Conservation (phyloP, 2,797 vertebrate genomes). For the Schizothorax lantsangensis region DNA sequence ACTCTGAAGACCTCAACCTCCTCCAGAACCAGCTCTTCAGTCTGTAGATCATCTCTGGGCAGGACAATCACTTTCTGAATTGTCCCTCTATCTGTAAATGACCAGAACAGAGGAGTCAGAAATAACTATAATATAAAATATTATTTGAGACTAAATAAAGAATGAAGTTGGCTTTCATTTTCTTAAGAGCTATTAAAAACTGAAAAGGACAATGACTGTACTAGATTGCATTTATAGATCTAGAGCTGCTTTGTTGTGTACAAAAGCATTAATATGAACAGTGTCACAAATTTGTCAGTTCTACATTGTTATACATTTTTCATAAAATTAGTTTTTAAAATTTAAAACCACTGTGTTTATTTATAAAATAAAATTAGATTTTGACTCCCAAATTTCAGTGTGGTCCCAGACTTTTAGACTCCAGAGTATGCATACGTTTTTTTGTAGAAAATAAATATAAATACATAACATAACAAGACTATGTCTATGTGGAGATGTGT, state of each 20-base stretch:
- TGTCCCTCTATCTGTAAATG: slow-evolving; percentile 87
- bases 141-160: neutral
- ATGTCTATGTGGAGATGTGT: neutral
- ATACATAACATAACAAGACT: neutral
- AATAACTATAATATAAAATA: neutral
- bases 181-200: neutral
- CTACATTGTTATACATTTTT: neutral
- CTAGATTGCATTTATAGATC: neutral
- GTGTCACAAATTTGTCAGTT: neutral
- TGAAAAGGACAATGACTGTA: neutral
- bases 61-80: slow-evolving; percentile 98
- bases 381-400: neutral
- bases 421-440: neutral
- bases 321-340: neutral
- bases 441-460: neutral
- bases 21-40: slow-evolving; percentile 95
- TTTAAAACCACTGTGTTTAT: neutral
- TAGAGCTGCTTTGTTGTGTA: neutral
- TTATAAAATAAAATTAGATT: neutral
- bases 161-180: neutral
- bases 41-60: slow-evolving; percentile 94
- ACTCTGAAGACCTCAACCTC: slow-evolving; percentile 96
- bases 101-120: slow-evolving; percentile 14
- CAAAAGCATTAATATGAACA: neutral
- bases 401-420: neutral